These are phyloP conservation scores for Drosophila recens DNA, from an alignment of 2,888 invertebrate genomes.

Conservation along the genomic window DNA sequence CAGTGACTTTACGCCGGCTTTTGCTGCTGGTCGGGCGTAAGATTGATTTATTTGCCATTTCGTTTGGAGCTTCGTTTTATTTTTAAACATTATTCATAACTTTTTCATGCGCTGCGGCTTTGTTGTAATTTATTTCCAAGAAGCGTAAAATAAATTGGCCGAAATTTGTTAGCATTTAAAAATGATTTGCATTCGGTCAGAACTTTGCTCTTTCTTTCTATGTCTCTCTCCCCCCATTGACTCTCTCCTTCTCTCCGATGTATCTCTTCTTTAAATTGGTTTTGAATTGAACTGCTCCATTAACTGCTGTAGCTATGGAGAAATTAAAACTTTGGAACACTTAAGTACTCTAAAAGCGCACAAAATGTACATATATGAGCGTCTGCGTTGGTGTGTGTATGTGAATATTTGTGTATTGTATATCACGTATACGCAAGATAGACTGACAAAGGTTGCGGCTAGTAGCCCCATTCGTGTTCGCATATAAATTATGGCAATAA, in stretches of 20 bases:
- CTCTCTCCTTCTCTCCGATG: neutral
- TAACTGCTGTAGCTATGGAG: conserved; percentile 2
- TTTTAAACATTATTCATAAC: conserved; percentile 76
- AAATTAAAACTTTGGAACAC: conserved; percentile 35
- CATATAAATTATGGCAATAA: conserved; percentile 74
- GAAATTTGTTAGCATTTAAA: conserved; percentile 81
- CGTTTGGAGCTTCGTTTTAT: conserved; percentile 50
- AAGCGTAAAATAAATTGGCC: conserved; percentile 68
- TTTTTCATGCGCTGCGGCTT: conserved; percentile 59
- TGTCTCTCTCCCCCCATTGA: neutral
- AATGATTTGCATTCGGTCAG: conserved; percentile 70
- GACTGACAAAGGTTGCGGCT: neutral
- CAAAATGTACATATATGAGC: conserved; percentile 28
- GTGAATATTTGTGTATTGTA: neutral
- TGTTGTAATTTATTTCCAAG: conserved; percentile 72
- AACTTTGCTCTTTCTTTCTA: conserved; percentile 7
- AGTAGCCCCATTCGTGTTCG: conserved; percentile 2
- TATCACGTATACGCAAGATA: conserved; percentile 45
- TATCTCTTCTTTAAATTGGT: conserved; percentile 34
- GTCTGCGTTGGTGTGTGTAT: neutral
- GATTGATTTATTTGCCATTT: conserved; percentile 77
- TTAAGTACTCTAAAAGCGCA: conserved; percentile 61
- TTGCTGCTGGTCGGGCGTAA: conserved; percentile 48
- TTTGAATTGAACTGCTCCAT: conserved; percentile 21
- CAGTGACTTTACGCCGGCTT: conserved; percentile 35